Evolutionary conservation across 2,113 vertebrate species (phyloP).

Genomic region (Perognathus longimembris): DNA sequence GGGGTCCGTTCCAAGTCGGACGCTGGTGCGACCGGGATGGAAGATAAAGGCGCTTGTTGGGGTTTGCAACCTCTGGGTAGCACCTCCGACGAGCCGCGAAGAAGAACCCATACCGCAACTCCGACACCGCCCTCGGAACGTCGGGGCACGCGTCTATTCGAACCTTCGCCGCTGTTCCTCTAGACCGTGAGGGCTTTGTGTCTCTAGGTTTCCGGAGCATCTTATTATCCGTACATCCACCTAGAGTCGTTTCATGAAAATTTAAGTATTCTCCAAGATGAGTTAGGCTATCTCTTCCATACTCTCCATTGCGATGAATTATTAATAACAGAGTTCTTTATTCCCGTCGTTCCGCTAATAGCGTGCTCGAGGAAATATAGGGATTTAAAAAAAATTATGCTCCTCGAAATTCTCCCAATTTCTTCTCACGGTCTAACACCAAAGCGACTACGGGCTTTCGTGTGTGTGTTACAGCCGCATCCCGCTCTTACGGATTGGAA

Average conservation of each 20-base stretch:
- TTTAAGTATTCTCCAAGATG: background rate
- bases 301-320: background rate
- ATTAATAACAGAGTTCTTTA: background rate
- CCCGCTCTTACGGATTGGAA: background rate
- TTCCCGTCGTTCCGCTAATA: background rate
- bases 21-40: background rate
- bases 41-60: background rate
- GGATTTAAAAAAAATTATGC: background rate
- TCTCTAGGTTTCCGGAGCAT: background rate
- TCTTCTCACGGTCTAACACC: background rate
- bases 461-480: background rate
- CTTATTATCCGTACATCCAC: background rate
- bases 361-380: background rate
- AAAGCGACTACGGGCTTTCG: background rate
- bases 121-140: background rate
- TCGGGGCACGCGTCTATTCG: too few species aligned
- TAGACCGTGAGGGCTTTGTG: background rate
- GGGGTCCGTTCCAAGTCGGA: background rate
- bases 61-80: background rate
- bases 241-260: background rate
- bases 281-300: background rate
- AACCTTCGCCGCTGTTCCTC: background rate
- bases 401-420: background rate
- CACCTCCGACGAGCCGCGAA: background rate
- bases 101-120: background rate